Percentiles rank a stretch among this genome's conserved stretches.
These are phyloP conservation scores for Climacteris rufus DNA, from an alignment of 2,113 vertebrate species.

Conservation along the genomic window DNA sequence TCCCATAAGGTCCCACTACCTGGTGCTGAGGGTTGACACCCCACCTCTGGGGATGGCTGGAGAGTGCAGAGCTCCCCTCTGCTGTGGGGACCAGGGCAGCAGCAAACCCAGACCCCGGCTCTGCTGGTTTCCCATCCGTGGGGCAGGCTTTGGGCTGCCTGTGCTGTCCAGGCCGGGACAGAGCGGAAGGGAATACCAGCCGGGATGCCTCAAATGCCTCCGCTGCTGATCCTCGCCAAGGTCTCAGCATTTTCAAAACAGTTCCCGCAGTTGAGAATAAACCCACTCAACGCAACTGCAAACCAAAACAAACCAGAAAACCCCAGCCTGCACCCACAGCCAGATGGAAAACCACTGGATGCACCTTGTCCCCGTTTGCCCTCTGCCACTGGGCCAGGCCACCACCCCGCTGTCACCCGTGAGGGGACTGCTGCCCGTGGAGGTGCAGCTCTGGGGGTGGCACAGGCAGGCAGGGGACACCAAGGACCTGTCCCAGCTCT, in stretches of 20 bases:
- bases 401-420: accelerated
- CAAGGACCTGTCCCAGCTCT: background rate
- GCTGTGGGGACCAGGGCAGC: background rate
- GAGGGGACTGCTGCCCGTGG: accelerated
- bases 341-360: background rate
- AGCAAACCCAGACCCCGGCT: background rate
- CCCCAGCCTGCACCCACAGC: background rate
- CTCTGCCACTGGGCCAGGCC: background rate
- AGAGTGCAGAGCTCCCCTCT: background rate
- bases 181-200: background rate
- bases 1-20: background rate
- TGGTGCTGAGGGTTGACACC: accelerated
- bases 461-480: background rate
- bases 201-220: background rate
- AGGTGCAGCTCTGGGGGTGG: background rate
- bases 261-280: background rate
- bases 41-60: background rate
- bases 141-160: background rate
- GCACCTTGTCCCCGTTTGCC: background rate
- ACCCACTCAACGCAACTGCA: background rate
- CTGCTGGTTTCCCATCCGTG: background rate
- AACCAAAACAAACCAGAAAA: conserved; percentile 16
- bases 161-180: accelerated
- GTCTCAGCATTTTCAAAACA: conserved; percentile 20
- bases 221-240: background rate